These are phyloP conservation scores for Tachypleus tridentatus DNA, from an alignment of 1,140 invertebrate genomes.

Conservation along the genomic window DNA sequence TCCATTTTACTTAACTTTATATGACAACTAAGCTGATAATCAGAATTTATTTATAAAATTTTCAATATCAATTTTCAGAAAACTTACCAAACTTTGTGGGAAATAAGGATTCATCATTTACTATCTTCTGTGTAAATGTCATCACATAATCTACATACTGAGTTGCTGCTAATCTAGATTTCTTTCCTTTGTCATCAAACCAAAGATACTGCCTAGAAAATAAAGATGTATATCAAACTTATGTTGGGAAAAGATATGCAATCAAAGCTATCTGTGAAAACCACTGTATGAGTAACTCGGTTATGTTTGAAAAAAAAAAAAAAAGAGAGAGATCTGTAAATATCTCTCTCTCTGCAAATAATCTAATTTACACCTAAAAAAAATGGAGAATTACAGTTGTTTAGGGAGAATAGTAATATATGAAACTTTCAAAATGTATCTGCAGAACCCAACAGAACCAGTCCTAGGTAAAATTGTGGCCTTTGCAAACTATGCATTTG, in stretches of 20 bases:
- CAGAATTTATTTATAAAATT: neutral
- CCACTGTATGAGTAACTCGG: no score
- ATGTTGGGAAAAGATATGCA: neutral
- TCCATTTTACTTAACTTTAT: no score
- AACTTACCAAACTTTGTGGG: constrained; percentile 92
- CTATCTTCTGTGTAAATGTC: constrained; percentile 92
- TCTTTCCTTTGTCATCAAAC: constrained; percentile 98
- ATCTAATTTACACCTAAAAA: no score
- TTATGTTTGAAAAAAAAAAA: no score
- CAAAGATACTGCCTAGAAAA: constrained; percentile 78
- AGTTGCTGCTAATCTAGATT: constrained; percentile 86
- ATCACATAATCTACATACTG: constrained; percentile 99
- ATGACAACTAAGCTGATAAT: neutral
- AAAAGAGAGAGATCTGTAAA: no score
- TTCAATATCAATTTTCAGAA: neutral
- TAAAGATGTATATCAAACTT: constrained; percentile 6
- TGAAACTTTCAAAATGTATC: no score
- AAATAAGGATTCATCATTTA: constrained; percentile 93
- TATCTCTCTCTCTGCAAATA: no score
- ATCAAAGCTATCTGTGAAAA: neutral
- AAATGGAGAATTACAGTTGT: no score
- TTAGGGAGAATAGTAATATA: no score
- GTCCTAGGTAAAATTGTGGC: no score
- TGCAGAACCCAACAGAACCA: no score
- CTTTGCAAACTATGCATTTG: no score